phyloP scores from a whole-genome alignment of 2,888 invertebrate species.

The Lysandra bellargus region DNA sequence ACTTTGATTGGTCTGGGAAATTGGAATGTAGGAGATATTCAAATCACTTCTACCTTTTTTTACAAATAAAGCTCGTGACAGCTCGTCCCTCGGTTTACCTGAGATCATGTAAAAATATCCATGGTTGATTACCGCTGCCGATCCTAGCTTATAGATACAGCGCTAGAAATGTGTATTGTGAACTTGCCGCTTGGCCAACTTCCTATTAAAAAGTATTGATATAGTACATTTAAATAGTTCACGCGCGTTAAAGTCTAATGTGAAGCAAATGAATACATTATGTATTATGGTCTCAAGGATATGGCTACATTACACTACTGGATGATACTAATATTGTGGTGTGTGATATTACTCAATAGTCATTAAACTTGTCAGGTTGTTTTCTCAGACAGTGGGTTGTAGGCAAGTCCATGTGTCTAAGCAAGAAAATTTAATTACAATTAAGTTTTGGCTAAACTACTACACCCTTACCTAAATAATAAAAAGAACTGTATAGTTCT shows the following conservation, averaged over 20 bases:
- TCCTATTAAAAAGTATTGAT: too few species aligned
- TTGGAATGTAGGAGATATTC: too few species aligned
- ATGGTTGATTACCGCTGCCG: too few species aligned
- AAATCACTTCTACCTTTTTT: too few species aligned
- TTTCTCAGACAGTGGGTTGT: not conserved
- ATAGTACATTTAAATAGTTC: not conserved
- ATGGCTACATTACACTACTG: not conserved
- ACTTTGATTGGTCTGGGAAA: too few species aligned
- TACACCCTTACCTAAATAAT: not conserved
- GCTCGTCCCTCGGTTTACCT: too few species aligned
- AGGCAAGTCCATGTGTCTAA: not conserved
- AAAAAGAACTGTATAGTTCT: too few species aligned
- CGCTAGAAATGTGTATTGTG: too few species aligned
- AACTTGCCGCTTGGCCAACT: too few species aligned
- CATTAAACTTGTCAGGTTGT: slow-evolving; percentile 36
- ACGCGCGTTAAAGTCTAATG: not conserved
- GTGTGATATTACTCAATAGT: slow-evolving; percentile 16
- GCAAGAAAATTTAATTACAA: not conserved
- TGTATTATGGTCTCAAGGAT: not conserved
- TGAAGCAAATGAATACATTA: not conserved
- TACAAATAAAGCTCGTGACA: too few species aligned
- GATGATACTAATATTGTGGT: not conserved
- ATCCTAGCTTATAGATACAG: too few species aligned
- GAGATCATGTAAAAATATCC: too few species aligned
- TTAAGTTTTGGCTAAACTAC: not conserved